A percentile compares a stretch with the other conserved stretches of the same genome.
Conservation (phyloP, 2,113 vertebrate genomes). For the Redunca redunca region DNA sequence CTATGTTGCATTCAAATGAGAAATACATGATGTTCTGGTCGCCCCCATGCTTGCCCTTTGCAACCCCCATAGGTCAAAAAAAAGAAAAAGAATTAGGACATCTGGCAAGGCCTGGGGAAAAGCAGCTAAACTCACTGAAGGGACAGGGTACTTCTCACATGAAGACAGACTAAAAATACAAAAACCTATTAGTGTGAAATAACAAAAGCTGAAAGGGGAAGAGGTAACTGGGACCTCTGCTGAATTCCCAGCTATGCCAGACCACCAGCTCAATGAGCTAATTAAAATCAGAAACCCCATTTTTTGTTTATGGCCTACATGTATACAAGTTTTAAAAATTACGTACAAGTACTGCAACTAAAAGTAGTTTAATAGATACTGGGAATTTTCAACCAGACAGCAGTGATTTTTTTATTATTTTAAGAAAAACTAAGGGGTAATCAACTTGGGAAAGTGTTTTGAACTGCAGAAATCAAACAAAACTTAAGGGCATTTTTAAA, state of each 20-base stretch:
- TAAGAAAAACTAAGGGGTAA: slow-evolving; percentile 12
- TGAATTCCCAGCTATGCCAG: slow-evolving; percentile 17
- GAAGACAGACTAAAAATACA: slow-evolving; percentile 66
- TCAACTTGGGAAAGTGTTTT: neutral
- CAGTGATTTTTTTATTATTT: slow-evolving; percentile 13
- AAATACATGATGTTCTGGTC: slow-evolving; percentile 32
- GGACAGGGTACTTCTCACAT: slow-evolving; percentile 47
- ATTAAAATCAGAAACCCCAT: slow-evolving; percentile 38
- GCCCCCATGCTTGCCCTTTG: neutral
- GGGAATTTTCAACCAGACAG: neutral
- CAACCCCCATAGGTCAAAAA: neutral
- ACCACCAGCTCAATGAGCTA: slow-evolving; percentile 61
- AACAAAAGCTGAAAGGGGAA: slow-evolving; percentile 68
- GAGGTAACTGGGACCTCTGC: slow-evolving; percentile 45
- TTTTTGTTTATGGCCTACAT: neutral
- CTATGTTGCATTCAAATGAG: slow-evolving; percentile 40
- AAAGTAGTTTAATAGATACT: neutral
- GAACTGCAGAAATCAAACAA: slow-evolving; percentile 38
- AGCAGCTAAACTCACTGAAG: slow-evolving; percentile 56
- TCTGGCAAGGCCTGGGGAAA: slow-evolving; percentile 47
- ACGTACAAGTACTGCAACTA: neutral
- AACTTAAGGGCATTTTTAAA: slow-evolving; percentile 1
- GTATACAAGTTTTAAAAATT: slow-evolving; percentile 16
- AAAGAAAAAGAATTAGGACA: slow-evolving; percentile 34
- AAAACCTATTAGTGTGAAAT: slow-evolving; percentile 70